Evolutionary conservation across 2,113 vertebrate species (phyloP).

Genomic region (Grallaria varia): DNA sequence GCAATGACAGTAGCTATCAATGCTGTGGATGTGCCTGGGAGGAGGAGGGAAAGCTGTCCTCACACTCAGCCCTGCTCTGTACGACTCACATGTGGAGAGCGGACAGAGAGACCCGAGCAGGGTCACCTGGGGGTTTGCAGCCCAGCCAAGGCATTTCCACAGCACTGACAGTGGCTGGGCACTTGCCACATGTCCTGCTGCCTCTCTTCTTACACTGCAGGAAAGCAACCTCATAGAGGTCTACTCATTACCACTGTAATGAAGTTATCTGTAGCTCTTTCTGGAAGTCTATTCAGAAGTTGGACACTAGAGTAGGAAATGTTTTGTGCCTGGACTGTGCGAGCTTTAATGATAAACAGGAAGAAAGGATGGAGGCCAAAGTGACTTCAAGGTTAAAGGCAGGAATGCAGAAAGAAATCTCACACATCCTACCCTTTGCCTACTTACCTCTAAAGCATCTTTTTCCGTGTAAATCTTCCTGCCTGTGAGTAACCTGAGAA

Average conservation of each 20-base stretch:
- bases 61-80: background rate
- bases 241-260: background rate
- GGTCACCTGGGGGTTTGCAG: background rate
- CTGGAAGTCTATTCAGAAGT: background rate
- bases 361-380: background rate
- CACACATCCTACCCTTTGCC: background rate
- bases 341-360: background rate
- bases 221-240: background rate
- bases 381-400: background rate
- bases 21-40: background rate
- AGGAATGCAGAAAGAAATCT: background rate
- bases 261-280: background rate
- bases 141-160: background rate
- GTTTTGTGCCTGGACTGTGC: background rate
- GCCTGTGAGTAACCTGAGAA: constrained; percentile 87
- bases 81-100: background rate
- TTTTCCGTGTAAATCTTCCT: constrained; percentile 91
- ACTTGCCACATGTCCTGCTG: background rate
- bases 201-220: background rate
- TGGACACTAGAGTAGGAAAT: background rate
- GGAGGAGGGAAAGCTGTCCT: background rate
- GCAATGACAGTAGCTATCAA: background rate
- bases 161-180: background rate
- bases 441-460: constrained; percentile 88
- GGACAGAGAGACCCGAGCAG: background rate